Evolutionary conservation across 2,888 invertebrate genomes (phyloP), one percentile per base, ranked within the genome.

Genomic region (Plagodis dolabraria): DNA sequence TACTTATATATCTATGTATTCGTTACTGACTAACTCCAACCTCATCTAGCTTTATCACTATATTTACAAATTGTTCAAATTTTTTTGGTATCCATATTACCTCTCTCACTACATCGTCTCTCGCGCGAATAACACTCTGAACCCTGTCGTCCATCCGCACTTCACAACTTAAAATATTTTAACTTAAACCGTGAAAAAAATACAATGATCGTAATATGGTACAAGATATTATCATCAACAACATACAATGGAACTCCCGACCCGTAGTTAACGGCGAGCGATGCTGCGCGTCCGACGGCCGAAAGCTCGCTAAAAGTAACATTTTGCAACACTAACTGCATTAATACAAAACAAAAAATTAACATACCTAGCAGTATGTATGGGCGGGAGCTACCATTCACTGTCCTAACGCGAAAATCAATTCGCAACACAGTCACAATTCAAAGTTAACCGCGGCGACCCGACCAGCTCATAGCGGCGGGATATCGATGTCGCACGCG

Each of bases 401-500:
- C 91, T 89, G 86, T 85, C 81, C 80, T 87, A 85, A 79, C 75
- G 82, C 79, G 81, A 80, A 74, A 75, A 79, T 75, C 74, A 75
- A 76, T 77, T 77, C 79, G 79, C 79, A 79, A 82, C 76, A 85
- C 78, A 85, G 87, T 89, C 90, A 87, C 88, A 72, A 71, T 76
- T 70, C 69, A 65, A 56, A 62, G 43, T 56, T 57, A 94, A 94
- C 72, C 94, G 87, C 94, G 83, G 93, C 85, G 85, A 84, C 80
- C 65, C 79, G 80, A 70, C 80, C 80, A 75, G 83, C 94, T 86
- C 94, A 94, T 69, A 96, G 94, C 79, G 95, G 94, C 89, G 94
- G 86, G 93, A 94, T 86, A 89, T 91, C 87, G 88, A 93, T 91
- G 89, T 93, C 89, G 93, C 94, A 94, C 93, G 95, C 94, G 92